Percentiles rank a stretch among this genome's conserved stretches.
These are phyloP conservation scores for Drosophila fuyamai DNA, from an alignment of 1,140 invertebrate species.

Conservation along the genomic window DNA sequence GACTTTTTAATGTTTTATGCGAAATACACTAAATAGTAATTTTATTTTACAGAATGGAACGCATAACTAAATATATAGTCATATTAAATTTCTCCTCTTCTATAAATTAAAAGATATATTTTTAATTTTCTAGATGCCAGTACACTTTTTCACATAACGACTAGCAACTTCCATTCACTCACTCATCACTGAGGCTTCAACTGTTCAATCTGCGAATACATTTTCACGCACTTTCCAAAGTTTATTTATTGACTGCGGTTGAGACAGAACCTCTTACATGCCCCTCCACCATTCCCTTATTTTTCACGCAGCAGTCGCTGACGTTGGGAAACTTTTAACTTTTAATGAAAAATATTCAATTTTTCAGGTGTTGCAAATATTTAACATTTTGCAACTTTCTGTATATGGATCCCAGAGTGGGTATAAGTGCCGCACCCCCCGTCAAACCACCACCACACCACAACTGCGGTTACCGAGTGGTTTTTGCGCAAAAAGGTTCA, in stretches of 20 bases:
- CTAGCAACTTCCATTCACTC: not conserved
- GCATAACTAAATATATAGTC: not conserved
- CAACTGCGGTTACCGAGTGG: constrained; percentile 31
- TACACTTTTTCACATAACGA: too few species aligned
- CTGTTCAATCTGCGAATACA: constrained; percentile 35
- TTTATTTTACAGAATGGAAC: not conserved
- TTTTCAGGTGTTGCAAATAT: constrained; percentile 80
- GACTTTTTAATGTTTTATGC: too few species aligned
- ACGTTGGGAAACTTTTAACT: constrained; percentile 66
- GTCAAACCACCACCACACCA: not conserved
- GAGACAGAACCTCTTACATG: not conserved
- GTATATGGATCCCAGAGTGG: constrained; percentile 2
- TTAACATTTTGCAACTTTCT: constrained; percentile 68
- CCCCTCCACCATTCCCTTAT: not conserved
- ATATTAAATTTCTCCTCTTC: not conserved
- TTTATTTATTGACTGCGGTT: constrained; percentile 77
- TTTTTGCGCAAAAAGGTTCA: constrained; percentile 27
- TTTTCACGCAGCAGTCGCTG: constrained; percentile 29
- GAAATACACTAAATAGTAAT: too few species aligned
- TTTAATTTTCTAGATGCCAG: too few species aligned
- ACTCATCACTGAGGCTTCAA: not conserved
- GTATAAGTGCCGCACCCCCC: not conserved
- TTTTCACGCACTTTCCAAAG: constrained; percentile 70
- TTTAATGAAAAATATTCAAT: constrained; percentile 83
- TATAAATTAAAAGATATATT: too few species aligned